Evolutionary conservation across 2,113 vertebrate genomes (phyloP).

Genomic region (Amia ocellicauda): DNA sequence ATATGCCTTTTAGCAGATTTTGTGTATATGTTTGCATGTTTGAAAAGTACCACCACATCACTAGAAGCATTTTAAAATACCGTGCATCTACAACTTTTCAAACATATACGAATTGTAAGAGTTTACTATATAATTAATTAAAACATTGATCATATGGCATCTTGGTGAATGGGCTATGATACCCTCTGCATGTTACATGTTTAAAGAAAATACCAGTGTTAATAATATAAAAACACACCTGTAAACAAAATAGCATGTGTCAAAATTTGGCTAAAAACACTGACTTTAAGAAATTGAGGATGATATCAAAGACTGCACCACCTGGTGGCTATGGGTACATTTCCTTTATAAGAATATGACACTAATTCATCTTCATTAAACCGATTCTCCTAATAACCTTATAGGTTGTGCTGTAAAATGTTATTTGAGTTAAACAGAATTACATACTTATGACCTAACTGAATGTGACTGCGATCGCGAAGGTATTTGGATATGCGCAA

Average conservation of each 20-base stretch:
- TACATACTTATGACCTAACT: slow-evolving; percentile 58
- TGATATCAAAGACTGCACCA: slow-evolving; percentile 8
- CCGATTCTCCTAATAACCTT: slow-evolving; percentile 20
- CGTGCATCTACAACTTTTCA: too few relatives aligned
- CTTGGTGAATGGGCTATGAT: too few relatives aligned
- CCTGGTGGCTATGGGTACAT: slow-evolving; percentile 26
- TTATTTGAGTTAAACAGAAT: slow-evolving; percentile 51
- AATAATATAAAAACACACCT: not conserved
- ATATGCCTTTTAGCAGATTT: too few relatives aligned
- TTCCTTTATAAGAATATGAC: slow-evolving; percentile 6
- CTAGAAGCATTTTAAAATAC: too few relatives aligned
- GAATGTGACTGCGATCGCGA: slow-evolving; percentile 55
- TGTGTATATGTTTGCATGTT: too few relatives aligned
- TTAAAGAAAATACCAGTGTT: too few relatives aligned
- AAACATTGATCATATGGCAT: too few relatives aligned
- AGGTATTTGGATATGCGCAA: slow-evolving; percentile 72
- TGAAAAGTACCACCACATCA: too few relatives aligned
- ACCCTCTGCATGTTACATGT: too few relatives aligned
- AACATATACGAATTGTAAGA: too few relatives aligned
- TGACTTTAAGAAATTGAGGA: not conserved
- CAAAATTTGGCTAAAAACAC: slow-evolving; percentile 27
- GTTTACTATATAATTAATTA: too few relatives aligned
- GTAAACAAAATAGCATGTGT: not conserved
- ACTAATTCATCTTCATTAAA: not conserved
- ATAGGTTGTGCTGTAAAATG: slow-evolving; percentile 40